These are phyloP conservation scores for Philhelius pedissequus DNA, from an alignment of 2,888 invertebrate genomes.

Conservation along the genomic window DNA sequence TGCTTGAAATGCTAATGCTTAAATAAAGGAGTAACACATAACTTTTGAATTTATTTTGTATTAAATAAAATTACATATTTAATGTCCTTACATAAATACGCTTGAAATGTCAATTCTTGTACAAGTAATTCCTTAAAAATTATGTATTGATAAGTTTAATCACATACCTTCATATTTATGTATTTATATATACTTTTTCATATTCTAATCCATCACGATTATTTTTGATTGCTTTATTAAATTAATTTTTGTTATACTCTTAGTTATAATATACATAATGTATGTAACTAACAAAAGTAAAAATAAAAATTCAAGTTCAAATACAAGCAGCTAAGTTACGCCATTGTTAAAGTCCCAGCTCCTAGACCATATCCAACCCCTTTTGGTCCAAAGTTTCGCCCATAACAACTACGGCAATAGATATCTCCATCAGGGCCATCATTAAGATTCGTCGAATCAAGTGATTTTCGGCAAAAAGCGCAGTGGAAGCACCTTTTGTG, in stretches of 20 bases:
- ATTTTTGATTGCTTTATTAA: slow-evolving; percentile 56
- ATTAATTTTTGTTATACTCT: slow-evolving; percentile 20
- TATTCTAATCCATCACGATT: slow-evolving; percentile 60
- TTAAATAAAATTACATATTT: slow-evolving; percentile 14
- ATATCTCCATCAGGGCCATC: slow-evolving; percentile 96
- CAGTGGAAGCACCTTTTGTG: slow-evolving; percentile 97
- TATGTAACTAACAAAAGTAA: slow-evolving; percentile 37
- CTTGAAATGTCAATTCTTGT: slow-evolving; percentile 48
- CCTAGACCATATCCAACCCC: slow-evolving; percentile 95
- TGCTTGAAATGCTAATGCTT: too few species aligned
- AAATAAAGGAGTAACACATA: not conserved
- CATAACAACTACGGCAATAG: slow-evolving; percentile 94
- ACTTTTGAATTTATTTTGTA: not conserved
- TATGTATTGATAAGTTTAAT: slow-evolving; percentile 49
- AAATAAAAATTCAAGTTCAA: slow-evolving; percentile 5
- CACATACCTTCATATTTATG: not conserved
- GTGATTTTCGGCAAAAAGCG: slow-evolving; percentile 90
- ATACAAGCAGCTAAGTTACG: slow-evolving; percentile 81
- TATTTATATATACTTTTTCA: slow-evolving; percentile 15
- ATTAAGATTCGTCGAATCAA: slow-evolving; percentile 93
- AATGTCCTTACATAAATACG: slow-evolving; percentile 56
- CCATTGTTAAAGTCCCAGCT: slow-evolving; percentile 93
- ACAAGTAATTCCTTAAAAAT: slow-evolving; percentile 30
- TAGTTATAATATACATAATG: slow-evolving; percentile 47
- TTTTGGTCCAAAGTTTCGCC: slow-evolving; percentile 91